Base-by-base conservation (phyloP, 2,797 vertebrate genomes). In the Aplochiton taeniatus region DNA sequence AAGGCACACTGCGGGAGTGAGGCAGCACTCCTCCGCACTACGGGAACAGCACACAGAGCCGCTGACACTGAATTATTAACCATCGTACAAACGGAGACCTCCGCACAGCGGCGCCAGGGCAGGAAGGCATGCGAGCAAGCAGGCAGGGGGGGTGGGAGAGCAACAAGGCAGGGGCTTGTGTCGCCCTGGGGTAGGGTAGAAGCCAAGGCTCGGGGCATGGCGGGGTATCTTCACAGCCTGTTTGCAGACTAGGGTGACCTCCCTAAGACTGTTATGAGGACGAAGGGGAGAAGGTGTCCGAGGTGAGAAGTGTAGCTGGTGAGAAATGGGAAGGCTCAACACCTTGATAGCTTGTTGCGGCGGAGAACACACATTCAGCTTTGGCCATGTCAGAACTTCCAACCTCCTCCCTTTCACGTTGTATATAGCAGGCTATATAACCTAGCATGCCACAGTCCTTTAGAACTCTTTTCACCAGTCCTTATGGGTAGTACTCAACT, bases 1-100 rank as follows among this genome's bases (percentile, higher is more conserved):
- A 70, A 68, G 19, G 63, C 74, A 72, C 73, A 80, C 87, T 85
- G 89, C 85, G 85, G 83, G 76, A 83, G 65, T 42, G 14, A 65
- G 63, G 77, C 84, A 69, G 80, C 73, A 49, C 72, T 63, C 71
- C 75, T 69, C 75, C 42, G 61, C 80, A 78, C 77, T 11, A 73
- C 2, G 31, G 75, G 79, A 83, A 84, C 84, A 78, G 85, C 78
- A 70, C 66, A 68, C 81, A 76, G 79, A 65, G 48, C 9, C 3
- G 73, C 83, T 85, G 83, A 86, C 83, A 71, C 78, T 92, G 73
- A 91, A 91, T 92, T 89, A 92, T 92, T 92, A 80, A 92, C 79
- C 64, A 68, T 73, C 31, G 65, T 66, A 72, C 70, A 64, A n/a
- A 63, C 79, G 69, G 72, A 83, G 78, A 52, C 52, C 73, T 76